Evolutionary conservation across 2,797 vertebrate species (phyloP), one percentile per base, ranked within the genome.

Genomic region (Bradypus variegatus): DNA sequence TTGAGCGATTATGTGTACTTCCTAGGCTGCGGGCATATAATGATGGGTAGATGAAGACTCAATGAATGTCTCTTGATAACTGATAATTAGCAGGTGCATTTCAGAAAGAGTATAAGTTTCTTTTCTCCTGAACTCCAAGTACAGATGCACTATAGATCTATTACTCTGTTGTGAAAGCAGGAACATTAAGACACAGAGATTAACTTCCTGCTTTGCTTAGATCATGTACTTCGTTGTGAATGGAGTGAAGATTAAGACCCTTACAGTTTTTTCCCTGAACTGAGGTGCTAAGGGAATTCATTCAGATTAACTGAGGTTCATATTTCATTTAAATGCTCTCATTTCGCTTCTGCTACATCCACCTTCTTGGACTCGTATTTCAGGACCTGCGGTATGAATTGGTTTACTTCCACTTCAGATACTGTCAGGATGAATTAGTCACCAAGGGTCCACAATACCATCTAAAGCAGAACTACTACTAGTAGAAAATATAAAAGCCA

Each of bases 261-360:
- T 85, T 80, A 89, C 11, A 65, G 33, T 38, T 55, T 76, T 64
- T 77, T 94, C 91, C 89, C 58, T 93, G 69, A 94, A 36, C 21
- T 53, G 12, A 48, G 25, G 58, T 95, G 38, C 18, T 93, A 62
- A 92, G 60, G 45, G 55, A 95, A 83, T 55, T 84, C 8, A 62
- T 95, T 81, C 87, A 93, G 90, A 77, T 92, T 93, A 33, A 82
- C 90, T 91, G 87, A 60, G 87, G 36, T 62, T 87, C 31, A 1
- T 88, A 72, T 93, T 96, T 95, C n/a, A 89, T 77, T 94, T 80
- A 90, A 92, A 96, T 80, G 3, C 13, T 67, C 62, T 86, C 72
- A 86, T 88, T 91, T 94, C 75, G 86, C 41, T 85, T 36, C 33
- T 50, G 25, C 65, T 81, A 86, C 81, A 75, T 64, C 48, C 91